Conservation (phyloP, 2,888 invertebrate species). For the Drosophila pseudotalamancana region DNA sequence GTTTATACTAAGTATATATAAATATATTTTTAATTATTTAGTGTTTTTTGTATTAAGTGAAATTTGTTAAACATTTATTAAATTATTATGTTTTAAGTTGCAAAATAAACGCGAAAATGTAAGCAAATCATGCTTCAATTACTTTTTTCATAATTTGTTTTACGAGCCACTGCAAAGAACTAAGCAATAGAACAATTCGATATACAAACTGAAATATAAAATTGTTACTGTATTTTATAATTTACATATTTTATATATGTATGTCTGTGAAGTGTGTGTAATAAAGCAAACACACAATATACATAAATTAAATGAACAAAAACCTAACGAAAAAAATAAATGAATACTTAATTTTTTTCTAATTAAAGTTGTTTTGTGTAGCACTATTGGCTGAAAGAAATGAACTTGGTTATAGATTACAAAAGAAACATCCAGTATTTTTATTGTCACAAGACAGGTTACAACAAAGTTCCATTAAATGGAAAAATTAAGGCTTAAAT, state of each 20-base stretch:
- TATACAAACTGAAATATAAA: conserved; percentile 28
- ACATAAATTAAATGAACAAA: conserved; percentile 49
- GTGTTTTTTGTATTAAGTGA: conserved; percentile 80
- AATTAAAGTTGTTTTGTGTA: conserved; percentile 15
- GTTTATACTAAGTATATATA: conserved; percentile 78
- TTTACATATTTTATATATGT: conserved; percentile 39
- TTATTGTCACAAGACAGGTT: conserved; percentile 40
- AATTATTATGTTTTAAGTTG: conserved; percentile 79
- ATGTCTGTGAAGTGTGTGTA: conserved; percentile 41
- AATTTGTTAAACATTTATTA: conserved; percentile 81
- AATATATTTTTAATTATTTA: conserved; percentile 76
- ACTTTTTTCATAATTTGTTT: conserved; percentile 20
- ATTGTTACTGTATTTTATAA: conserved; percentile 49
- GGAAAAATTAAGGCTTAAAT: conserved; percentile 55
- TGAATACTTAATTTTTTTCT: conserved; percentile 34
- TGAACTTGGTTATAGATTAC: not conserved
- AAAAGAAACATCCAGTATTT: conserved; percentile 26
- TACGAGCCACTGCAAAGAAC: conserved; percentile 18
- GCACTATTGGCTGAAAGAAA: not conserved
- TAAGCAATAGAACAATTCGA: conserved; percentile 39
- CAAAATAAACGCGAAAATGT: conserved; percentile 77
- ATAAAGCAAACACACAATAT: conserved; percentile 26
- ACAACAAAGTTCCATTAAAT: conserved; percentile 62
- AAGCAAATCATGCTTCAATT: conserved; percentile 55
- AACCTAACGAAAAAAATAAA: conserved; percentile 39